Evolutionary conservation across 2,113 vertebrate genomes (phyloP).

Genomic region (Anolis carolinensis): DNA sequence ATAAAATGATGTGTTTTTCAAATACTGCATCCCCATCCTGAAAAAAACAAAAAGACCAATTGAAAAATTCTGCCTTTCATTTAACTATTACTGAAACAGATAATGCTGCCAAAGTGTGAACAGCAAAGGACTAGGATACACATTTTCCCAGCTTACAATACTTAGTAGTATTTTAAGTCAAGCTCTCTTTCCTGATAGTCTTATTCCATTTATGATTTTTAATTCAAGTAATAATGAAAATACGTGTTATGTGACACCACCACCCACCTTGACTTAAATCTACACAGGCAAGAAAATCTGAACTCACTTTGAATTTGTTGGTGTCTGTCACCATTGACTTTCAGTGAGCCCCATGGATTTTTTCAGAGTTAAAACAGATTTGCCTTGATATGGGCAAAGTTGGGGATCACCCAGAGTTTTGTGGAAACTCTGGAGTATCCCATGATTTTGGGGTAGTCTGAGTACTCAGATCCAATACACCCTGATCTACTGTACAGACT

Average conservation of each 20-base stretch:
- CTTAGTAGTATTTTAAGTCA: neutral
- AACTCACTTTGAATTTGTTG: no score
- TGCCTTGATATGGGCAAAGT: no score
- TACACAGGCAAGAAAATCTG: no score
- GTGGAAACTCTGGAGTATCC: no score
- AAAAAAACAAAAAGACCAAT: neutral
- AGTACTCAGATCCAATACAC: no score
- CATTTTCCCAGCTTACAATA: neutral
- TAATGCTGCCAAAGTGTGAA: neutral
- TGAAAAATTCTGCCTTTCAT: neutral
- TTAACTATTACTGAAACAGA: neutral
- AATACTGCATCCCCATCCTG: neutral
- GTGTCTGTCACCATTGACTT: no score
- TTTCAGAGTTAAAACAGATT: no score
- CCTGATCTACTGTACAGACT: no score
- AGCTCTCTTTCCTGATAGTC: neutral
- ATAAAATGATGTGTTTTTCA: neutral
- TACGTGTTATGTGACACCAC: neutral
- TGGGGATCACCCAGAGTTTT: no score
- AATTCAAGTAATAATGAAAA: neutral
- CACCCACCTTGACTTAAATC: neutral
- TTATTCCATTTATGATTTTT: neutral
- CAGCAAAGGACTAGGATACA: neutral
- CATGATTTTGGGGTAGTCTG: no score
- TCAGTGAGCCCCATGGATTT: no score